These are phyloP conservation scores for Osmerus eperlanus DNA, from an alignment of 2,113 vertebrate species.

Conservation along the genomic window DNA sequence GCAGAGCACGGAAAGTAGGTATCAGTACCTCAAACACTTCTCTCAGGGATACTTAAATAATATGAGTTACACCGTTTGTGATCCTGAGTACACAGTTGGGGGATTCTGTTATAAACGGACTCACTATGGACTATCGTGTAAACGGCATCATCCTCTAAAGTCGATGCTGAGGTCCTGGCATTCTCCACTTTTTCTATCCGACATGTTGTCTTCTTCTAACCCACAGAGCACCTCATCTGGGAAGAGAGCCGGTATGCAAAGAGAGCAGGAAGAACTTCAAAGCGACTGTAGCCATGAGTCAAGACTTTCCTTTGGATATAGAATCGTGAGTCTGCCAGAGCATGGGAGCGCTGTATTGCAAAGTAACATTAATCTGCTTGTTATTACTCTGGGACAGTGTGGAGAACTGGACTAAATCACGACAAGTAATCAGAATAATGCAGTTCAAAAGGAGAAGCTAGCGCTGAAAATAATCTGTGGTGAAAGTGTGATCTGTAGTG, in stretches of 20 bases:
- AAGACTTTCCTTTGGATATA: slow-evolving; percentile 94
- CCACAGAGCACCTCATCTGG: slow-evolving; percentile 90
- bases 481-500: too few relatives aligned
- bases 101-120: neutral
- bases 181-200: neutral
- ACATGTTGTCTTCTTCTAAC: neutral
- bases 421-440: too few relatives aligned
- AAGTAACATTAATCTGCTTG: too few relatives aligned
- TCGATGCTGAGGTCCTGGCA: neutral
- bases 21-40: neutral
- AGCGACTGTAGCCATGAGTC: slow-evolving; percentile 98
- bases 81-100: neutral
- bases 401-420: too few relatives aligned
- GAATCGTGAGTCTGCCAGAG: slow-evolving; percentile 83
- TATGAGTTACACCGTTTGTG: neutral
- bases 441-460: too few relatives aligned
- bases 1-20: slow-evolving; percentile 95
- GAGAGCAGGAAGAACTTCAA: slow-evolving; percentile 99
- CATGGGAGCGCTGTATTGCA: too few relatives aligned
- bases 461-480: too few relatives aligned
- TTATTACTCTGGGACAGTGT: too few relatives aligned
- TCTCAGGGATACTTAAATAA: too few relatives aligned
- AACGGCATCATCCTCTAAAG: neutral
- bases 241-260: slow-evolving; percentile 95
- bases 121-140: neutral